Conservation (phyloP, 2,797 vertebrate species). For the Pseudopleuronectes americanus region DNA sequence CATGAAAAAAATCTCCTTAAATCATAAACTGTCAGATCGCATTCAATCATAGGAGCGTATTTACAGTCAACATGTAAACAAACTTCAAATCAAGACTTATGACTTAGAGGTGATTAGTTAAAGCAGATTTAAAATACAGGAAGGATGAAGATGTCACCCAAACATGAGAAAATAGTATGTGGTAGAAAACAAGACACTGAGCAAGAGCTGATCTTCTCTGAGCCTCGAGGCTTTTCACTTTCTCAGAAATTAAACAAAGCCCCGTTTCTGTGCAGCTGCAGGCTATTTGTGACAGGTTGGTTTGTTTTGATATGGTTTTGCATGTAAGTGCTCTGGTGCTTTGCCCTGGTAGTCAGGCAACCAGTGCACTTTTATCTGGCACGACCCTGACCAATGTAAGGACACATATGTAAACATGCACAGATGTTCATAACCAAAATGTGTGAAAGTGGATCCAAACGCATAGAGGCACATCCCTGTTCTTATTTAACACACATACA, state of each 20-base stretch:
- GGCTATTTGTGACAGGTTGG: slow-evolving; percentile 23
- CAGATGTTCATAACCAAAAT: slow-evolving; percentile 24
- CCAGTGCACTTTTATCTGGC: slow-evolving; percentile 23
- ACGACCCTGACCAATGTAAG: slow-evolving; percentile 50
- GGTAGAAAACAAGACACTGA: slow-evolving; percentile 55
- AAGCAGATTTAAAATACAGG: slow-evolving; percentile 68
- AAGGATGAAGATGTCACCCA: slow-evolving; percentile 71
- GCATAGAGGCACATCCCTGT: slow-evolving; percentile 31
- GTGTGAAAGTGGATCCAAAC: slow-evolving; percentile 33
- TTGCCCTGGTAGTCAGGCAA: slow-evolving; percentile 15
- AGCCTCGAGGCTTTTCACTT: slow-evolving; percentile 52
- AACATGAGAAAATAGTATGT: slow-evolving; percentile 25
- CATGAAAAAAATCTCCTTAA: slow-evolving; percentile 18
- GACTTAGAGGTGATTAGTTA: slow-evolving; percentile 64
- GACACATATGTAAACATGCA: slow-evolving; percentile 24
- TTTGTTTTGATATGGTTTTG: slow-evolving; percentile 35
- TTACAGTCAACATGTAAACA: slow-evolving; percentile 69
- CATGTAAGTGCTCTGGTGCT: slow-evolving; percentile 30
- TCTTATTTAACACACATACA: slow-evolving; percentile 7
- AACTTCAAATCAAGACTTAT: slow-evolving; percentile 60
- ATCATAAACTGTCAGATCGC: no score
- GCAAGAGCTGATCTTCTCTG: slow-evolving; percentile 56
- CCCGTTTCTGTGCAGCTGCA: slow-evolving; percentile 38
- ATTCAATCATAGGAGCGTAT: slow-evolving; percentile 44
- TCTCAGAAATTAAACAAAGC: slow-evolving; percentile 61